Base-by-base conservation (phyloP, 2,797 vertebrate species). In the Euphonia xanthogaster region DNA sequence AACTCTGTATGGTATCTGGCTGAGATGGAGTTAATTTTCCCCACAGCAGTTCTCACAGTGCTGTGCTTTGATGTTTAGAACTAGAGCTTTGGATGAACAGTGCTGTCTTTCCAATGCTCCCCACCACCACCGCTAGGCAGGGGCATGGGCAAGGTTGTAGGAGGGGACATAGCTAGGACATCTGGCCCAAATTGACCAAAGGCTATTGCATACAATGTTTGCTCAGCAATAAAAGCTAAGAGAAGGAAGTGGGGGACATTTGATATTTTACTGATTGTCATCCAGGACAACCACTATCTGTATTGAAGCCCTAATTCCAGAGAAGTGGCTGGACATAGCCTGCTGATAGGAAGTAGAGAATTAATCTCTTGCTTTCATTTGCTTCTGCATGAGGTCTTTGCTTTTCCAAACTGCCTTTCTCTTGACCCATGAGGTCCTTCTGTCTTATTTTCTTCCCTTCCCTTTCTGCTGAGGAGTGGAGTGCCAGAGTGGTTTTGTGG, bases 401-500 rank as follows among this genome's bases (percentile, higher is more conserved):
- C 7, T 63, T 72, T 77, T 50, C n/a, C 60, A 24, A 54, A 63
- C 2, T 63, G 8, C 14, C 7, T 30, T 73, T 58, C 17, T 73
- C 35, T 60, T 45, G 14, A 67, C 10, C 19, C 23, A 23, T 9
- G 12, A 33, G 9, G 2, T 2, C 51, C 51, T 58, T 31, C 33
- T 28, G 6, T 53, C 14, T n/a, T 67, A 16, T 44, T 68, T 85
- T 76, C 35, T 63, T 12, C 31, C 7, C 6, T 7, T 11, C 18
- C 5, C 13, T 3, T 54, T 45, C 39, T 68, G 14, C 16, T 0
- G 0, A 35, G 27, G 5, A 63, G 4, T 8, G 10, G 28, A 63
- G 10, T n/a, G 9, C 16, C 1, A 0, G 8, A 40, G 14, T 2
- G 4, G 3, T 31, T 54, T 73, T 24, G 8, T n/a, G 45, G 10